Conservation (phyloP, 1,140 invertebrate species). For the Tetragnatha versicolor region DNA sequence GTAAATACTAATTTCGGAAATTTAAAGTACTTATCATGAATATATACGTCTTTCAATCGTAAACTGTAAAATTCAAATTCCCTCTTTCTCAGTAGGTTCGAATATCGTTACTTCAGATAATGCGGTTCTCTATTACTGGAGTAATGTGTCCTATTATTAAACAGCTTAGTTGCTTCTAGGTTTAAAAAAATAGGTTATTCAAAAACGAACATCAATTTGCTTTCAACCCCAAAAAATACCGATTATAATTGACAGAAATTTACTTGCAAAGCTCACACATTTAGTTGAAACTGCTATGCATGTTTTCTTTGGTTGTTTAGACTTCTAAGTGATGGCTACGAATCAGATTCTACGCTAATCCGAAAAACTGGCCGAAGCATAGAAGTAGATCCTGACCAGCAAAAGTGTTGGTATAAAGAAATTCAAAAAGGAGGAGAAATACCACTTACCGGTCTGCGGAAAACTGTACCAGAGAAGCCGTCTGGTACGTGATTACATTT, state of each 20-base stretch:
- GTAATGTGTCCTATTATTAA: too few species aligned
- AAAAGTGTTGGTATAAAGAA: conserved; percentile 81
- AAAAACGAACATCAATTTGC: too few species aligned
- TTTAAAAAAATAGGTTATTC: too few species aligned
- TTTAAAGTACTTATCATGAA: too few species aligned
- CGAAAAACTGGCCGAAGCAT: conserved; percentile 69
- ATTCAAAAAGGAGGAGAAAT: conserved; percentile 91
- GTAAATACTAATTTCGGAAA: too few species aligned
- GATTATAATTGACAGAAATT: background rate
- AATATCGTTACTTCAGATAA: too few species aligned
- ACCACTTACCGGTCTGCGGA: conserved; percentile 84
- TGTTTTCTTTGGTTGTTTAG: conserved; percentile 6
- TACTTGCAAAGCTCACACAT: background rate
- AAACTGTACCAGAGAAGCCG: conserved; percentile 83
- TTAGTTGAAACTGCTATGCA: background rate
- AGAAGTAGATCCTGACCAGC: conserved; percentile 71
- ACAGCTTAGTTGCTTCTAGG: too few species aligned
- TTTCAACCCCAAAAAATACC: background rate
- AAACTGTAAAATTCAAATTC: too few species aligned
- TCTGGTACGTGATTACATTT: conserved; percentile 72
- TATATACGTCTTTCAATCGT: too few species aligned
- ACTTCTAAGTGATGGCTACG: conserved; percentile 72
- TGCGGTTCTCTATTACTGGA: too few species aligned
- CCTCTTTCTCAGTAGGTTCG: too few species aligned
- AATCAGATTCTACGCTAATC: conserved; percentile 84